phyloP scores from a whole-genome alignment of 1,140 invertebrate genomes.

The Drosophila nigromelanica region DNA sequence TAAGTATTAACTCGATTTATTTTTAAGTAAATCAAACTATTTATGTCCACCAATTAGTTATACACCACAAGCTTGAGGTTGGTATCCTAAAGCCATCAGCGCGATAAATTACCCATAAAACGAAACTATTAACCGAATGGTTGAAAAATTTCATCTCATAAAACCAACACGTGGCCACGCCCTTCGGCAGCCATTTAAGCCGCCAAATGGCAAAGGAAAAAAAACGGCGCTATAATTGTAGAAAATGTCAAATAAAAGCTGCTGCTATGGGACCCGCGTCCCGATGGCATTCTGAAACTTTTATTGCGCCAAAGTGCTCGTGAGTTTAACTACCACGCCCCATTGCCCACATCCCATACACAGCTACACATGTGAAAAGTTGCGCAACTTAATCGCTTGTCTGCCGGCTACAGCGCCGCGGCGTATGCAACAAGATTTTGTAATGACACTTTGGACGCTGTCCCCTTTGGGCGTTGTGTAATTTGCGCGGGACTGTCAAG shows the following conservation, averaged over 20 bases:
- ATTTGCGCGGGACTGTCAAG: slow-evolving; percentile 27
- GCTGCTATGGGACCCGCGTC: slow-evolving; percentile 22
- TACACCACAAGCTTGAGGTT: neutral
- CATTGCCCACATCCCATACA: neutral
- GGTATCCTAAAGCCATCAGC: slow-evolving; percentile 45
- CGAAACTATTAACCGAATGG: slow-evolving; percentile 24
- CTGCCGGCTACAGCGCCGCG: slow-evolving; percentile 20
- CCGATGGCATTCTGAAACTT: slow-evolving; percentile 56
- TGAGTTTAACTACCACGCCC: slow-evolving; percentile 11
- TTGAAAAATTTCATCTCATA: slow-evolving; percentile 9
- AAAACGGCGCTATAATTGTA: slow-evolving; percentile 46
- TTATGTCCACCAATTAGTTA: slow-evolving; percentile 9
- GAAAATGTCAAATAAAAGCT: slow-evolving; percentile 50
- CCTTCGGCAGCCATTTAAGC: slow-evolving; percentile 14
- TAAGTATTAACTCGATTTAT: neutral
- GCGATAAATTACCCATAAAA: slow-evolving; percentile 12
- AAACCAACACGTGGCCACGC: slow-evolving; percentile 1
- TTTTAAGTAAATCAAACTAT: slow-evolving; percentile 27
- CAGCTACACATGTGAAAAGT: slow-evolving; percentile 20
- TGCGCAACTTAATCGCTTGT: slow-evolving; percentile 32
- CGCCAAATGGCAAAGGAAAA: slow-evolving; percentile 24
- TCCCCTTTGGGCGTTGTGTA: slow-evolving; percentile 26
- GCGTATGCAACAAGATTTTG: slow-evolving; percentile 47
- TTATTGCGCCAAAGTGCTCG: slow-evolving; percentile 57
- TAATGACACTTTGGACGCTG: slow-evolving; percentile 49